Conservation (phyloP, 2,113 vertebrate genomes). For the Atrichornis clamosus region DNA sequence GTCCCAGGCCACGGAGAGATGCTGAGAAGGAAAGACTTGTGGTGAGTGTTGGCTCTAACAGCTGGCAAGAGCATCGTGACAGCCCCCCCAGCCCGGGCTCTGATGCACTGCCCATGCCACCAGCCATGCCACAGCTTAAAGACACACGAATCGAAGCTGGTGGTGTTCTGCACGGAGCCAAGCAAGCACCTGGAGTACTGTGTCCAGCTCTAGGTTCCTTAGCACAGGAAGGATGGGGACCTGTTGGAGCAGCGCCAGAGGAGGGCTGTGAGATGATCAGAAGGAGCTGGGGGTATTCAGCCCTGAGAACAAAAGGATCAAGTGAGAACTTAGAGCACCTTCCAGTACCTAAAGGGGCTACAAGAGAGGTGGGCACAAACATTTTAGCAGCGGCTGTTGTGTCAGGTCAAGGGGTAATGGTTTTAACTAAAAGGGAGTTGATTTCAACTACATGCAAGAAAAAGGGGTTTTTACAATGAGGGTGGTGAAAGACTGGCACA, state of each 20-base stretch:
- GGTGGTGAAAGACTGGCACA: not conserved
- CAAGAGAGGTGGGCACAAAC: not conserved
- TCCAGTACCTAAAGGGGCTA: not conserved
- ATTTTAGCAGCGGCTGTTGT: not conserved
- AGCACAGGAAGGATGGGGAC: not conserved
- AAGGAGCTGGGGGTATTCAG: not conserved
- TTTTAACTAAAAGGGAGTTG: not conserved
- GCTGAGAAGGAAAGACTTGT: not conserved
- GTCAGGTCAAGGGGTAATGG: not conserved
- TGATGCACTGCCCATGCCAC: not conserved
- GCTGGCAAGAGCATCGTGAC: accelerated
- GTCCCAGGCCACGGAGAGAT: accelerated
- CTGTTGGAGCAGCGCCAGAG: not conserved
- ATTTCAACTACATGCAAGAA: not conserved
- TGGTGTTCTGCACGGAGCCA: accelerated
- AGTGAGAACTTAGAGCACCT: not conserved
- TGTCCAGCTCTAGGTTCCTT: not conserved
- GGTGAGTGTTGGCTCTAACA: not conserved
- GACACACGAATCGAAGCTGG: accelerated
- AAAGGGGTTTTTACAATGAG: not conserved
- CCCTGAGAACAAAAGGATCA: not conserved
- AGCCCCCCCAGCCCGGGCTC: not conserved
- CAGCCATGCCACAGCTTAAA: not conserved
- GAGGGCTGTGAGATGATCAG: not conserved
- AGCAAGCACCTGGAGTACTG: not conserved